Evolutionary conservation across 2,797 vertebrate genomes (phyloP).

Genomic region (Borostomias antarcticus): DNA sequence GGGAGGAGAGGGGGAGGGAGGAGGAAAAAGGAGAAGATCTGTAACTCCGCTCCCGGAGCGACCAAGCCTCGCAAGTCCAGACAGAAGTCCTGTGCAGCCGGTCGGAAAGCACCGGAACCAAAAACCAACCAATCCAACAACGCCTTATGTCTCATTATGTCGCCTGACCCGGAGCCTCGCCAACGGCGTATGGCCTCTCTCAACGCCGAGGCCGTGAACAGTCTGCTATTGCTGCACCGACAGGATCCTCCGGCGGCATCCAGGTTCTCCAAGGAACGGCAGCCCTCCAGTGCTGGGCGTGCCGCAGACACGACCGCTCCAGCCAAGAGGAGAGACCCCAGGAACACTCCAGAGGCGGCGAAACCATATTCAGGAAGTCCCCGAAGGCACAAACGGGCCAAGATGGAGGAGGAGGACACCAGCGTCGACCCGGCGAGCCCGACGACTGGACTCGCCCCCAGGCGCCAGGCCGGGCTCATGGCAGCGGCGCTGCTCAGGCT

Average conservation of each 20-base stretch:
- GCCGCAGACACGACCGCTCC: slow-evolving; percentile 44
- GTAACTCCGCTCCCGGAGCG: slow-evolving; percentile 52
- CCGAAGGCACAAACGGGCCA: slow-evolving; percentile 65
- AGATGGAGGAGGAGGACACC: slow-evolving; percentile 49
- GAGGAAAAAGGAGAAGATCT: slow-evolving; percentile 49
- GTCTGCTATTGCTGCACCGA: slow-evolving; percentile 88
- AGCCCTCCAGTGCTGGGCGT: slow-evolving; percentile 57
- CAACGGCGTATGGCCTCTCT: slow-evolving; percentile 92
- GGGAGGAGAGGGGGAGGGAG: slow-evolving; percentile 34
- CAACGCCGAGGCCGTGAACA: slow-evolving; percentile 96
- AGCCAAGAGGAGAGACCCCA: slow-evolving; percentile 39
- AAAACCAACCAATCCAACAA: slow-evolving; percentile 69
- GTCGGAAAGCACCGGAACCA: slow-evolving; percentile 65
- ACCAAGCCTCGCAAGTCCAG: slow-evolving; percentile 67
- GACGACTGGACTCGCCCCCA: slow-evolving; percentile 81
- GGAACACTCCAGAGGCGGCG: slow-evolving; percentile 61
- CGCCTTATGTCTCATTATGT: slow-evolving; percentile 56
- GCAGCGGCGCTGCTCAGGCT: slow-evolving; percentile 93
- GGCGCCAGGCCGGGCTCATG: slow-evolving; percentile 93
- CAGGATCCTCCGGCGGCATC: slow-evolving; percentile 62
- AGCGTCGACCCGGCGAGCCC: slow-evolving; percentile 71
- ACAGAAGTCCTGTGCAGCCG: slow-evolving; percentile 50
- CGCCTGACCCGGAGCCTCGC: slow-evolving; percentile 78
- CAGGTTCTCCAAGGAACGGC: slow-evolving; percentile 62
- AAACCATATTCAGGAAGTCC: slow-evolving; percentile 47